Evolutionary conservation across 2,888 invertebrate species (phyloP).

Genomic region (Callyntrura guangdongensis): DNA sequence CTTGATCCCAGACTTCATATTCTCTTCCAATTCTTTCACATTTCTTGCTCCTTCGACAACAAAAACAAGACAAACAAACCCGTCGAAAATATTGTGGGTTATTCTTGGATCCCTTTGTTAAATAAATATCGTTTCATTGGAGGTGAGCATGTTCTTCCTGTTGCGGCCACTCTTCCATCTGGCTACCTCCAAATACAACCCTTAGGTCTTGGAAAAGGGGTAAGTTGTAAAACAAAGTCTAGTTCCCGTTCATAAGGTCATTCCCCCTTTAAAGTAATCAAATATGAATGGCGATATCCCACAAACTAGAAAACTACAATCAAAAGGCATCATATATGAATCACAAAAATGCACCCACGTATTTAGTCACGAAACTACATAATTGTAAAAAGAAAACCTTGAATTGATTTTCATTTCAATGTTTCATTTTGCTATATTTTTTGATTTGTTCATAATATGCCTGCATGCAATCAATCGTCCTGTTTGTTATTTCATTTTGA

Average conservation of each 20-base stretch:
- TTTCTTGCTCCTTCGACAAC: slow-evolving; percentile 90
- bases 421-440: slow-evolving; percentile 3
- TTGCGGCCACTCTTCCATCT: slow-evolving; percentile 94
- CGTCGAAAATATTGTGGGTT: slow-evolving; percentile 94
- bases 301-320: too few species aligned
- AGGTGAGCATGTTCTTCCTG: slow-evolving; percentile 93
- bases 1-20: slow-evolving; percentile 95
- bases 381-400: not conserved
- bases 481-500: slow-evolving; percentile 35
- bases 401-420: not conserved
- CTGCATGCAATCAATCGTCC: slow-evolving; percentile 36
- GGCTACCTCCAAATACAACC: slow-evolving; percentile 96
- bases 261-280: not conserved
- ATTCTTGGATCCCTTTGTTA: slow-evolving; percentile 96
- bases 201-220: slow-evolving; percentile 96
- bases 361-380: not conserved
- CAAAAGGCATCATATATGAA: too few species aligned
- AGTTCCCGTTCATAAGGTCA: not conserved
- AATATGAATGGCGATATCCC: not conserved
- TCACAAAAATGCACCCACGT: too few species aligned
- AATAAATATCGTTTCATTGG: slow-evolving; percentile 90
- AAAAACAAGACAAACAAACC: slow-evolving; percentile 87
- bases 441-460: slow-evolving; percentile 18
- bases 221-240: slow-evolving; percentile 87
- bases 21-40: slow-evolving; percentile 97